A percentile compares a stretch with the other conserved stretches of the same genome.
Evolutionary conservation across 2,888 invertebrate genomes (phyloP).

Genomic region (Ophioninae sp.): DNA sequence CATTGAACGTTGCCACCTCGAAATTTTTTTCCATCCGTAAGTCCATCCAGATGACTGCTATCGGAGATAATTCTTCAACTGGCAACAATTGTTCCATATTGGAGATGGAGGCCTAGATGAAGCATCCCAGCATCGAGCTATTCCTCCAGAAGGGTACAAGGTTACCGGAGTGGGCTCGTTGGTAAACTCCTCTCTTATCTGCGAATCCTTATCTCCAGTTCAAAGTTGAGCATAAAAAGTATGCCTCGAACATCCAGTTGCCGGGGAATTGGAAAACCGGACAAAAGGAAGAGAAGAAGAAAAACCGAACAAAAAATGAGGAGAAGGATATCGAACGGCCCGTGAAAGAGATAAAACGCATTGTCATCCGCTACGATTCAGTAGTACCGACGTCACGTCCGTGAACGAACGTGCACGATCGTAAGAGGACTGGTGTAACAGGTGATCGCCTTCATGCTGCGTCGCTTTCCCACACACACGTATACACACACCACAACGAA

Average conservation of each 20-base stretch:
- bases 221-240: not conserved
- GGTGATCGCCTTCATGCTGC: slow-evolving; percentile 56
- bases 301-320: not conserved
- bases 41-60: not conserved
- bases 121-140: not conserved
- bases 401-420: not conserved
- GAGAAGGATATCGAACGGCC: not conserved
- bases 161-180: not conserved
- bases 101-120: not conserved
- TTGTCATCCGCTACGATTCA: slow-evolving; percentile 24
- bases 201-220: not conserved
- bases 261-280: not conserved
- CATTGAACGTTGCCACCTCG: not conserved
- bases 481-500: not conserved
- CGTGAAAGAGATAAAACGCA: slow-evolving; percentile 34
- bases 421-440: slow-evolving; percentile 47
- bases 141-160: not conserved
- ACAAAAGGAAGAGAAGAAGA: not conserved
- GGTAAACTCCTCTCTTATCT: not conserved
- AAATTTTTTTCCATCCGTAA: not conserved
- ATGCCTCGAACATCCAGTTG: not conserved
- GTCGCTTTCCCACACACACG: not conserved
- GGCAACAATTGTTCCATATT: not conserved
- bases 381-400: slow-evolving; percentile 4
- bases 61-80: not conserved